Conservation (phyloP, 1,140 invertebrate species). For the Lordiphosa stackelbergi region DNA sequence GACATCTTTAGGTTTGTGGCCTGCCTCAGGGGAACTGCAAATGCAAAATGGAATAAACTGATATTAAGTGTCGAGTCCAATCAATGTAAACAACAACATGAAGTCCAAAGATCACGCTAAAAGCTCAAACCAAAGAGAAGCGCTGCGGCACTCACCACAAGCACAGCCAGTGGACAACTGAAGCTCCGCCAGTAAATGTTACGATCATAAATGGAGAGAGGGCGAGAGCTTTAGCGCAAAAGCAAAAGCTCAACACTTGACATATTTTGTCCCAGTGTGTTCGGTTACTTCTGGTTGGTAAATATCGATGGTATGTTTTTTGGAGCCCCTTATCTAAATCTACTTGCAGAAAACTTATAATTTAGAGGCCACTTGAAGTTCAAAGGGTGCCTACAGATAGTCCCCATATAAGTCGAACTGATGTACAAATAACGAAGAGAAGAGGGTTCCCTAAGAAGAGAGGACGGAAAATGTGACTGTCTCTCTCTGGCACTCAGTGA, state of each 20-base stretch:
- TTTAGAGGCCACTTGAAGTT: too few species aligned
- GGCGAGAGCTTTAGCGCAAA: neutral
- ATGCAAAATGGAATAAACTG: slow-evolving; percentile 16
- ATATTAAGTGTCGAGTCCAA: neutral
- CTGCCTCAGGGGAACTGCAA: slow-evolving; percentile 27
- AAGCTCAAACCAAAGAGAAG: neutral
- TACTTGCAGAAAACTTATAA: too few species aligned
- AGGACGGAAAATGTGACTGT: too few species aligned
- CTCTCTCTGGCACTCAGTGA: too few species aligned
- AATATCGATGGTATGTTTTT: too few species aligned
- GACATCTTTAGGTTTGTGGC: slow-evolving; percentile 30
- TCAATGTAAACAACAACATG: neutral
- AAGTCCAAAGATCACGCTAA: slow-evolving; percentile 50
- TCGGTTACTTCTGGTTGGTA: too few species aligned
- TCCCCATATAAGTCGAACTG: too few species aligned
- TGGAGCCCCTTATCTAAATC: too few species aligned
- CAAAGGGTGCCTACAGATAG: too few species aligned
- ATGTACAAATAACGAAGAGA: too few species aligned
- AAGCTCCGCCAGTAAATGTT: neutral
- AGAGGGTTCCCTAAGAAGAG: too few species aligned
- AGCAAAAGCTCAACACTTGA: neutral
- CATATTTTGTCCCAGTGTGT: too few species aligned
- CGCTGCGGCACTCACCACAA: slow-evolving; percentile 18
- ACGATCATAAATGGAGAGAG: neutral
- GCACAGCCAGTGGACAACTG: slow-evolving; percentile 19